Evolutionary conservation across 2,797 vertebrate species (phyloP).

Genomic region (Mormyrops attenuatus): DNA sequence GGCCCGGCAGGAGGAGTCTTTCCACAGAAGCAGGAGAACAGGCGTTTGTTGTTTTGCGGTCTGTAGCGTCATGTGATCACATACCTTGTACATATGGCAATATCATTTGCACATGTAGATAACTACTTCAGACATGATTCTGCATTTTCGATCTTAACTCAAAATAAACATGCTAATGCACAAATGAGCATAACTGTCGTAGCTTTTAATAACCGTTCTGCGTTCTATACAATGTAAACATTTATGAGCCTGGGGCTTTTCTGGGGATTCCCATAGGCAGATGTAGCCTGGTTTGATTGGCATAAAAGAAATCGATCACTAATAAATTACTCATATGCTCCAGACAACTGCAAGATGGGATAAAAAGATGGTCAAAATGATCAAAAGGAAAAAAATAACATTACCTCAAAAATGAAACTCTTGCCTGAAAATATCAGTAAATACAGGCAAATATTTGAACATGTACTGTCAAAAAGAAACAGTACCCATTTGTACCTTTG

Average conservation of each 20-base stretch:
- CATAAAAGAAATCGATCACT: conserved; percentile 34
- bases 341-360: conserved; percentile 39
- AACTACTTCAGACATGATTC: background rate
- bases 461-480: background rate
- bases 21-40: background rate
- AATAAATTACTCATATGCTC: conserved; percentile 56
- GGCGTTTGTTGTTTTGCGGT: background rate
- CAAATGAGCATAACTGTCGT: background rate
- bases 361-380: conserved; percentile 3
- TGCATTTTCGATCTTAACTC: background rate
- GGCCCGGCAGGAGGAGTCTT: background rate
- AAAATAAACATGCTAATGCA: background rate
- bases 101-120: background rate
- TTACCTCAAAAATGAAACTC: background rate
- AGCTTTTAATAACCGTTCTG: background rate
- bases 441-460: background rate
- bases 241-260: background rate
- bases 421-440: background rate
- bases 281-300: conserved; percentile 48
- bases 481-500: background rate
- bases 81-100: background rate
- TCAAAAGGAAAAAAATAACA: background rate
- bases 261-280: background rate
- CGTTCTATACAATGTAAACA: background rate
- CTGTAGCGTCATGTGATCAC: background rate